Conservation (phyloP, 1,140 invertebrate species). For the Macrostomum lignano region DNA sequence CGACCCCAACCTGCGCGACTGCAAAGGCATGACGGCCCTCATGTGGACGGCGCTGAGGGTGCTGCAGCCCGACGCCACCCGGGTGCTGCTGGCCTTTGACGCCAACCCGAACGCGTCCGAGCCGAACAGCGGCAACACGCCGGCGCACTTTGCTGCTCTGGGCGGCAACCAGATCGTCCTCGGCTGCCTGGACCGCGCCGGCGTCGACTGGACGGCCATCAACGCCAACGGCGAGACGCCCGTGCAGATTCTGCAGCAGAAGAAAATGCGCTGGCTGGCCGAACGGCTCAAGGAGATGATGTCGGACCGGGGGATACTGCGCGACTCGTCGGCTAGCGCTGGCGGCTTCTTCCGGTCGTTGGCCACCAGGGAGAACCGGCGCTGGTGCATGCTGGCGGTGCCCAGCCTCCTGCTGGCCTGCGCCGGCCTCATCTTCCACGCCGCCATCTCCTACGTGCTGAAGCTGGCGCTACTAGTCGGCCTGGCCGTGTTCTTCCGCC, state of each 20-base stretch:
- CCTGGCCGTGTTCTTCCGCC: constrained; percentile 9
- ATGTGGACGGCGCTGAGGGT: constrained; percentile 50
- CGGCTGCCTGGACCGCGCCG: constrained; percentile 42
- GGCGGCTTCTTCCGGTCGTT: not conserved
- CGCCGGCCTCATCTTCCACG: constrained; percentile 52
- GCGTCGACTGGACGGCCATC: constrained; percentile 32
- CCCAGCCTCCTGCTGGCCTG: constrained; percentile 65
- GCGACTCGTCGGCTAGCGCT: no score
- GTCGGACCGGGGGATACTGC: constrained; percentile 32
- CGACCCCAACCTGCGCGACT: constrained; percentile 55
- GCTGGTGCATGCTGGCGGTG: constrained; percentile 56
- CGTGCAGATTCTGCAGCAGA: constrained; percentile 36
- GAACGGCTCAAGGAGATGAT: constrained; percentile 38
- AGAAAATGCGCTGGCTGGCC: constrained; percentile 33
- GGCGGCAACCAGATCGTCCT: constrained; percentile 65
- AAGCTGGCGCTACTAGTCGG: constrained; percentile 34
- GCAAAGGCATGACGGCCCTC: constrained; percentile 63
- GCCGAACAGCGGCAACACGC: constrained; percentile 59
- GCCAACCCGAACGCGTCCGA: constrained; percentile 58
- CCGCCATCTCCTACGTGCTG: constrained; percentile 41
- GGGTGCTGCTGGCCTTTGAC: constrained; percentile 64
- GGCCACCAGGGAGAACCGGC: constrained; percentile 31
- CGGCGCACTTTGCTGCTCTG: constrained; percentile 77
- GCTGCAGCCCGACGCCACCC: constrained; percentile 9
- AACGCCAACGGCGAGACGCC: constrained; percentile 40